Evolutionary conservation across 2,797 vertebrate genomes (phyloP), one percentile per base, ranked within the genome.

Genomic region (Enteromius anoplus): DNA sequence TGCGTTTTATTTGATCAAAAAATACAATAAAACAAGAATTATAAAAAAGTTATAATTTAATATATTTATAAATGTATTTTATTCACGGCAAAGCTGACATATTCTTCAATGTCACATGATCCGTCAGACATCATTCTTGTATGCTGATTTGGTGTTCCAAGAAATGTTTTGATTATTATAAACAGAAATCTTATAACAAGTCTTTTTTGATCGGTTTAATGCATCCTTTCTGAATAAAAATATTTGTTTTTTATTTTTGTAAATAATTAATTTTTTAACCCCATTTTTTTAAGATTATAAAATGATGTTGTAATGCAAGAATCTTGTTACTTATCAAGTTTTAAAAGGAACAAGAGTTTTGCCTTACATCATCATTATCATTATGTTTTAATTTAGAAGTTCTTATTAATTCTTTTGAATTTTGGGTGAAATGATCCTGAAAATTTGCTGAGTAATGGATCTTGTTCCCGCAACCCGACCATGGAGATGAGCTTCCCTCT

Each of bases 361-460:
- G 40, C 40, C 9, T 10, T 42, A 42, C 42, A 42, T 11, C 42
- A 11, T 65, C 17, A 14, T 64, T 12, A 64, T 32, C 9, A 5
- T 62, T 47, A 64, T 78, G 37, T 23, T 58, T 42, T 8, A 49
- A 78, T 11, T 77, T 47, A 0, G 21, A 47, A 14, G 17, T 32
- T 10, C 12, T 78, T 3, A 7, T 37, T 37, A n/a, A 37, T 55
- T n/a, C 10, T 73, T 29, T 62, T 40, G 6, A 47, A 64, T 65
- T 29, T 65, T 26, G 60, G 42, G 60, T 32, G 60, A 78, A 78
- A 65, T 78, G 60, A 65, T 64, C 60, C 40, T 51, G 42, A 19
- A 64, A 66, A 66, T 78, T 49, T 78, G 37, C 55, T 86, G 85
- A 90, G 86, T 78, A 88, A 89, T 89, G 80, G 10, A 60, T 82